Evolutionary conservation across 2,888 invertebrate species (phyloP), one percentile per base, ranked within the genome.

Genomic region (Chrysolina haemoptera): DNA sequence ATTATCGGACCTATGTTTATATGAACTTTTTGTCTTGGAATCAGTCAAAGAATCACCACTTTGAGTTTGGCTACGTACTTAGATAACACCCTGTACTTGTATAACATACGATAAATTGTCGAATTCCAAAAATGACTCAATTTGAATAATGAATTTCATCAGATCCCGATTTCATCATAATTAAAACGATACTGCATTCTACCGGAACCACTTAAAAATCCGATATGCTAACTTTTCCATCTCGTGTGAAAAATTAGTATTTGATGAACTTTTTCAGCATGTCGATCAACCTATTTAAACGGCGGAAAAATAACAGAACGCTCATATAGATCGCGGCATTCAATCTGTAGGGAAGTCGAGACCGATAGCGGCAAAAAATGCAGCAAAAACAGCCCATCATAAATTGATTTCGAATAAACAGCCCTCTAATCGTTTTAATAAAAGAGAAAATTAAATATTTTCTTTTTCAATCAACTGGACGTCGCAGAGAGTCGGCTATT

Each of bases 391-490:
- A 69, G 79, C 80, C 78, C 68, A 62, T 75, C 72, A 78, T 74
- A 79, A 81, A 82, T 81, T 81, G 80, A 81, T 82, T 81, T 78
- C 77, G 72, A 80, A 80, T 80, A 81, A 81, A 80, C 80, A 73
- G 70, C 79, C 76, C 81, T 81, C 81, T 81, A 81, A 82, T 80
- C 80, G 80, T 76, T 82, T 80, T 81, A 82, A 78, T 82, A 81
- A 82, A 81, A 82, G 79, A 76, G 73, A 74, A 80, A 80, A 81
- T 81, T 80, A 80, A 82, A 82, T 82, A 82, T 81, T 82, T 82
- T 81, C 80, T 81, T 78, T 81, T 79, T 70, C 75, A 81, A 81
- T 79, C 78, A 72, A 68, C 74, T 72, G 79, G 79, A 76, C 79
- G 75, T 65, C 55, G 67, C 75, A 74, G 72, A 66, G 62, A 76